phyloP scores from a whole-genome alignment of 2,888 invertebrate species.

The Drosophila leonis region DNA sequence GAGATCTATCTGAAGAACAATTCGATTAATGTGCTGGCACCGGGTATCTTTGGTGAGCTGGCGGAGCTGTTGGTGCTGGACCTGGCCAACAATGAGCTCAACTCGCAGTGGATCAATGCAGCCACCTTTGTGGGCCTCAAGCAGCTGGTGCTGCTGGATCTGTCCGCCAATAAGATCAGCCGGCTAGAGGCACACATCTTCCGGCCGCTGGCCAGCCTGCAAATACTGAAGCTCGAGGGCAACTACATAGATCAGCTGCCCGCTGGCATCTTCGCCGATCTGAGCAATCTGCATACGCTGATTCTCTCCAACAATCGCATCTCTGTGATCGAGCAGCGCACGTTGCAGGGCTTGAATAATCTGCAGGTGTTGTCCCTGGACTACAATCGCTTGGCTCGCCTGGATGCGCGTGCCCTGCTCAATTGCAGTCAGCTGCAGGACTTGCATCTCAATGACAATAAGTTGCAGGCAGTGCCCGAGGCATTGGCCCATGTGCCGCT shows the following conservation, averaged over 20 bases:
- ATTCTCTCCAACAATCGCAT: constrained; percentile 94
- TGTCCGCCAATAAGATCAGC: constrained; percentile 94
- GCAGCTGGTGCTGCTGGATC: constrained; percentile 93
- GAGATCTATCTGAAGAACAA: constrained; percentile 96
- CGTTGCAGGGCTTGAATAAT: constrained; percentile 94
- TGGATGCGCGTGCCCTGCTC: constrained; percentile 93
- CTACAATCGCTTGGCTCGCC: constrained; percentile 92
- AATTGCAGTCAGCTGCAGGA: constrained; percentile 96
- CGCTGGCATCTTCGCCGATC: constrained; percentile 94
- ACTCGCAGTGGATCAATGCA: constrained; percentile 94
- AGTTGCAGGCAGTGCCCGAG: constrained; percentile 91
- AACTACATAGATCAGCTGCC: constrained; percentile 93
- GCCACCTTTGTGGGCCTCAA: constrained; percentile 95
- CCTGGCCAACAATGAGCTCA: constrained; percentile 93
- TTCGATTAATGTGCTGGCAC: constrained; percentile 93
- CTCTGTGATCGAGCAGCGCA: constrained; percentile 92
- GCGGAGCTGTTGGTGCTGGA: constrained; percentile 92
- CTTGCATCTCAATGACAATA: constrained; percentile 95
- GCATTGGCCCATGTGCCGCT: constrained; percentile 94
- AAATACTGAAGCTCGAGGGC: constrained; percentile 93
- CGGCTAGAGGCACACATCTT: constrained; percentile 93
- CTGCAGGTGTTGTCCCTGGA: constrained; percentile 93
- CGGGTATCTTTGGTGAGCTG: constrained; percentile 93
- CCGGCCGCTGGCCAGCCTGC: constrained; percentile 92
- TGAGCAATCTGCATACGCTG: constrained; percentile 95